phyloP scores from a whole-genome alignment of 2,888 invertebrate species.

The Chrysolina oricalcia region DNA sequence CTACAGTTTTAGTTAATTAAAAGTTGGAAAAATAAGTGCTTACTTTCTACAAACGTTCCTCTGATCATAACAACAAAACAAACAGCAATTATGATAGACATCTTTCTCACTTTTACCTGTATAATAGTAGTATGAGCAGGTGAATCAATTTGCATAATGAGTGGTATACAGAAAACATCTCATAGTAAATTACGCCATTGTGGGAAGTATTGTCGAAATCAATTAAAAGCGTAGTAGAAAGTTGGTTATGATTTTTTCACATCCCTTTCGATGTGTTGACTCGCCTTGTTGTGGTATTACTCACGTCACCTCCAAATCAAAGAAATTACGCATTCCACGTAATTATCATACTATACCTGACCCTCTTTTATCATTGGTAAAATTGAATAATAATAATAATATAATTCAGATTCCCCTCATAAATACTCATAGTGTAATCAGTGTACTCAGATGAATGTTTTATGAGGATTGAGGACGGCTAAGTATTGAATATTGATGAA shows the following conservation, averaged over 20 bases:
- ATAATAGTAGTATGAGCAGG: background rate
- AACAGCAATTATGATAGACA: constrained; percentile 42
- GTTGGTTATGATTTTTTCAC: background rate
- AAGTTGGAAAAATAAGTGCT: constrained; percentile 11
- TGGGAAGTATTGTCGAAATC: background rate
- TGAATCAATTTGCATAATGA: constrained; percentile 32
- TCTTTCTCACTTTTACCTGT: constrained; percentile 40
- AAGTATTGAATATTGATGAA: too few species aligned
- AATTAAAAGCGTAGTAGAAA: background rate
- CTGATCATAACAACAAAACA: constrained; percentile 33
- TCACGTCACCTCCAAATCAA: too few species aligned
- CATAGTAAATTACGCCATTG: constrained; percentile 21
- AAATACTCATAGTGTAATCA: too few species aligned
- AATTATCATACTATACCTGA: too few species aligned
- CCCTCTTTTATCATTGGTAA: too few species aligned
- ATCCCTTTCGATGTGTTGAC: background rate
- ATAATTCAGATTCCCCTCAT: too few species aligned
- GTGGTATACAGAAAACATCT: constrained; percentile 3
- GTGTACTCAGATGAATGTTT: too few species aligned
- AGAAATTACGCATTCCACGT: too few species aligned
- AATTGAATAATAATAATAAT: too few species aligned
- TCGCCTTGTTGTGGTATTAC: background rate
- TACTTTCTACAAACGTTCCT: constrained; percentile 32
- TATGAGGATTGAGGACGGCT: too few species aligned
- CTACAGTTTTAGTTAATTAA: constrained; percentile 6